phyloP scores from a whole-genome alignment of 2,888 invertebrate species.

The Galeruca laticollis region DNA sequence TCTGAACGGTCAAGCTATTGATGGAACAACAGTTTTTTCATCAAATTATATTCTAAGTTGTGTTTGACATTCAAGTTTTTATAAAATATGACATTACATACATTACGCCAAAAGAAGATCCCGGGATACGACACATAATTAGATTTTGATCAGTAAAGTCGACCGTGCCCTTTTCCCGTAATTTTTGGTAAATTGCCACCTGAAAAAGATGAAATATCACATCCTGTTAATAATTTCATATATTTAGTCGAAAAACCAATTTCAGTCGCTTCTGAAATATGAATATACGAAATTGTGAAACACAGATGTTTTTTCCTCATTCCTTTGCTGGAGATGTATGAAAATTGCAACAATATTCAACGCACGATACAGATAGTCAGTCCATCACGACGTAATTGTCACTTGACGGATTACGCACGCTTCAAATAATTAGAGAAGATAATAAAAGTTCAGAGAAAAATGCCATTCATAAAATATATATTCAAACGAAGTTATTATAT shows the following conservation, averaged over 20 bases:
- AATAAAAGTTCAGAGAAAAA: background rate
- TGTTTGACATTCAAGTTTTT: too few relatives aligned
- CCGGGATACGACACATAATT: too few relatives aligned
- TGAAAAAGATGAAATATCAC: too few relatives aligned
- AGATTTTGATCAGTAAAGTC: too few relatives aligned
- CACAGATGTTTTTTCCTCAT: background rate
- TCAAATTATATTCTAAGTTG: too few relatives aligned
- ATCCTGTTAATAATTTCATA: too few relatives aligned
- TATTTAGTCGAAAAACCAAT: background rate
- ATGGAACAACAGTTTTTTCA: too few relatives aligned
- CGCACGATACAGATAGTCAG: slow-evolving; percentile 2
- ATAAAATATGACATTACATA: too few relatives aligned
- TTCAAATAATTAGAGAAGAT: background rate
- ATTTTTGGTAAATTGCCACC: too few relatives aligned
- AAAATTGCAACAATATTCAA: background rate
- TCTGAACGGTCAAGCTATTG: too few relatives aligned
- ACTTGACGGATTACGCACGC: background rate
- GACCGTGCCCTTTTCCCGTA: too few relatives aligned
- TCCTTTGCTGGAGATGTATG: background rate
- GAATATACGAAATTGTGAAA: background rate
- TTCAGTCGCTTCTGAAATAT: background rate
- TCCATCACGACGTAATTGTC: background rate
- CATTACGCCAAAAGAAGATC: too few relatives aligned
- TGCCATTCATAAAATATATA: background rate
- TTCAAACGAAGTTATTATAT: background rate